Percentiles rank a stretch among this genome's conserved stretches.
Evolutionary conservation across 2,113 vertebrate species (phyloP).

Genomic region (Gobio gobio): DNA sequence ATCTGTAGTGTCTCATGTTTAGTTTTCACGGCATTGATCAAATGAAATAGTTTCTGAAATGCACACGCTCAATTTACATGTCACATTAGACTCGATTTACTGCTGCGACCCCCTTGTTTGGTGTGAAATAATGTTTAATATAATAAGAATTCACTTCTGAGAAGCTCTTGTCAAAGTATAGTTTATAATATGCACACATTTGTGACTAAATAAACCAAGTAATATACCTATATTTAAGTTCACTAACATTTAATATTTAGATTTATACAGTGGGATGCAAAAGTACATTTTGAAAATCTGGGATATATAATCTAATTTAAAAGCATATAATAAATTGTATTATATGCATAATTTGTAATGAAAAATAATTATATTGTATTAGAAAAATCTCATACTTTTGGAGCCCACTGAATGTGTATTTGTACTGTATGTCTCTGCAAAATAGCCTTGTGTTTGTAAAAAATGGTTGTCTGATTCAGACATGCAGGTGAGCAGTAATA

Average conservation of each 20-base stretch:
- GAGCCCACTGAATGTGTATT: background rate
- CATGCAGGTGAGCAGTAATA: background rate
- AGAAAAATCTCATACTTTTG: background rate
- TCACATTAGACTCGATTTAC: conserved; percentile 30
- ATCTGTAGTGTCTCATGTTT: conserved; percentile 18
- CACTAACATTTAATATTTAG: background rate
- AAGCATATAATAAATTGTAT: background rate
- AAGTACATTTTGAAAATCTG: background rate
- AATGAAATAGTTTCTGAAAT: conserved; percentile 10
- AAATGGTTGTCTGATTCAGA: background rate
- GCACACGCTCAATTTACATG: conserved; percentile 23
- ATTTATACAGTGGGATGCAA: background rate
- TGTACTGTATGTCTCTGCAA: background rate
- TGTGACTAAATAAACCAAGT: background rate
- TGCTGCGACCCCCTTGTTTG: background rate
- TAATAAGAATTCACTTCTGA: conserved; percentile 10
- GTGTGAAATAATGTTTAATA: conserved; percentile 24
- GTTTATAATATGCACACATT: background rate
- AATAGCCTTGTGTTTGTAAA: background rate
- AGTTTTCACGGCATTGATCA: conserved; percentile 17
- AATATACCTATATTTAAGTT: background rate
- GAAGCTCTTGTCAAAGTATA: background rate
- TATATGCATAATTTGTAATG: background rate
- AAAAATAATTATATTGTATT: too few species aligned
- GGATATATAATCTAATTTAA: background rate